Conservation (phyloP, 2,113 vertebrate genomes). For the Vulpes lagopus region DNA sequence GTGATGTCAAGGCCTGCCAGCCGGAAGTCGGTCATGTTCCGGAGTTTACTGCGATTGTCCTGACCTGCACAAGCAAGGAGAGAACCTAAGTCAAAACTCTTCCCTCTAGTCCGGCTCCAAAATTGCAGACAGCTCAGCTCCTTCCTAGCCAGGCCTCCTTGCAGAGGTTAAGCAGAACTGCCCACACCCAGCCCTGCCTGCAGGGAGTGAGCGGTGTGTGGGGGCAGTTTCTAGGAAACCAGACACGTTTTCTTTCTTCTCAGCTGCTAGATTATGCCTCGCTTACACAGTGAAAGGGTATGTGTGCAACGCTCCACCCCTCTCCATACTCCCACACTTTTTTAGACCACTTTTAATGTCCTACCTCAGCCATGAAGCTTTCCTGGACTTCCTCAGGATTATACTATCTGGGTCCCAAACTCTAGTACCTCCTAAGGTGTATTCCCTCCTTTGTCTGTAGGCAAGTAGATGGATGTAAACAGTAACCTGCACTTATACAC, state of each 20-base stretch:
- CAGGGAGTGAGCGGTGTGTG: not conserved
- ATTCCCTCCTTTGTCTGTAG: not conserved
- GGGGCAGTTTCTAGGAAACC: slow-evolving; percentile 70
- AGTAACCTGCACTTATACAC: not conserved
- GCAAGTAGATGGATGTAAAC: not conserved
- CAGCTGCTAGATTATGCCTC: slow-evolving; percentile 45
- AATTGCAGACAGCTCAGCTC: not conserved
- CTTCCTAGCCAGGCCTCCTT: not conserved
- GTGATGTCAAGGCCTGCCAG: slow-evolving; percentile 97
- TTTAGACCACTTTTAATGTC: not conserved
- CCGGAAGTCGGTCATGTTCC: slow-evolving; percentile 96
- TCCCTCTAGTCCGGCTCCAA: not conserved
- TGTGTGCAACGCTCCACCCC: slow-evolving; percentile 1
- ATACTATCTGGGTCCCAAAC: not conserved
- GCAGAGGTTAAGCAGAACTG: slow-evolving; percentile 26
- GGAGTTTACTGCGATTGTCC: slow-evolving; percentile 98
- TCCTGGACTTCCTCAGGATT: slow-evolving; percentile 2
- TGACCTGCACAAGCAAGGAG: slow-evolving; percentile 88
- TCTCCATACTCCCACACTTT: not conserved
- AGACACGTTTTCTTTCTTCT: slow-evolving; percentile 29
- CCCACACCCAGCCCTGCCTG: slow-evolving; percentile 36
- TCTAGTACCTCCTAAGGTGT: not conserved
- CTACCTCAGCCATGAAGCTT: slow-evolving; percentile 1
- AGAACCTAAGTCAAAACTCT: rapidly evolving
- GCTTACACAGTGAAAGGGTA: not conserved